Evolutionary conservation across 1,140 invertebrate genomes (phyloP), one percentile per base, ranked within the genome.

Genomic region (Tetragonula clypearis): DNA sequence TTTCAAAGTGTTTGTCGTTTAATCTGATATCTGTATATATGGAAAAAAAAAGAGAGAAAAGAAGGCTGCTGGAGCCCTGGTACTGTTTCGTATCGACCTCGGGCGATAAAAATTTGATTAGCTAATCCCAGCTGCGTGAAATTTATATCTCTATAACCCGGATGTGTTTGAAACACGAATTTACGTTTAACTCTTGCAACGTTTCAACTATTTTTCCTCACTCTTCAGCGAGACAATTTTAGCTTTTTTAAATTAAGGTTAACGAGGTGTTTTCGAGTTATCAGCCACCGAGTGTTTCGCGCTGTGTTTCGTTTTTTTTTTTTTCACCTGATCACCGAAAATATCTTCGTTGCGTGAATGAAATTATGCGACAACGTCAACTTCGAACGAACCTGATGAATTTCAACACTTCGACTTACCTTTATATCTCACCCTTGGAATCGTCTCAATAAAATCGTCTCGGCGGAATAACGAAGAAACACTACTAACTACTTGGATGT

Each of bases 111-210:
- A 66, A 65, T 58, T 78, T 78, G 58, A 65, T 78, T 65, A 53
- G 75, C 49, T 65, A 41, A 78, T 78, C 75, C 9, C 15, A 68
- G 66, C 15, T 26, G 26, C 65, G 65, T n/a, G 15, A 30, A 35
- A 66, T 19, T 21, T 49, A 26, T 49, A 23, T 26, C 41, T 49
- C 41, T 49, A 8, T 30, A 35, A 35, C 41, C 41, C 41, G 53
- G 19, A 0, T 53, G 14, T 41, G 65, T 49, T 49, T 78, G 60
- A 78, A 78, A 78, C 23, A 49, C 49, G 75, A 17, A 78, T 78
- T 78, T 26, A n/a, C 58, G 65, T 66, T 65, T 78, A 78, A 41
- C 21, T 30, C 30, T 30, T 49, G 75, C n/a, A 78, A 78, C 58
- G 55, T 41, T n/a, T 26, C 41, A 49, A n/a, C 62, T 23, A 5